A percentile compares a stretch with the other conserved stretches of the same genome.
phyloP scores from a whole-genome alignment of 2,888 invertebrate species.

The Siphlonurus alternatus region DNA sequence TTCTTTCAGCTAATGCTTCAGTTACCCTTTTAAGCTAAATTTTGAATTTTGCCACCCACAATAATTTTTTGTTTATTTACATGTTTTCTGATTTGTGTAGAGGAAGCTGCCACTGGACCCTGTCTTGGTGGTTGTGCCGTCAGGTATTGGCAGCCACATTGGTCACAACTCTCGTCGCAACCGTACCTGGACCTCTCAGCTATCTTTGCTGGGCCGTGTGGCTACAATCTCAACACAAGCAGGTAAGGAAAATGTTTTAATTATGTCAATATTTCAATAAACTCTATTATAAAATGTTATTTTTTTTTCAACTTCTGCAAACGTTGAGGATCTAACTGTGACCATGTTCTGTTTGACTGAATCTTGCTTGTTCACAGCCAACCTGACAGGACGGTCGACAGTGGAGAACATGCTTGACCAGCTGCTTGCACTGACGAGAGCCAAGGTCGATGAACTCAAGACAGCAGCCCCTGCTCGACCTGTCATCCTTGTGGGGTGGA shows the following conservation, averaged over 20 bases:
- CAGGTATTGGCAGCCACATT: constrained; percentile 22
- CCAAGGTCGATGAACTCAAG: constrained; percentile 52
- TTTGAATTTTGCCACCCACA: too few species aligned
- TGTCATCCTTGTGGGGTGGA: constrained; percentile 60
- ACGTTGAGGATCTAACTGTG: too few species aligned
- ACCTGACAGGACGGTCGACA: not conserved
- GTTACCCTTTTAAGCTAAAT: too few species aligned
- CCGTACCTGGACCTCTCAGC: constrained; percentile 50
- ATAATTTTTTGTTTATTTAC: too few species aligned
- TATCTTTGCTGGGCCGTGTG: constrained; percentile 49
- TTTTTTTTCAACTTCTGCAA: too few species aligned
- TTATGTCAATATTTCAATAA: constrained; percentile 2
- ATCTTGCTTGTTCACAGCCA: too few species aligned
- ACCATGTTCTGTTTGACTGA: too few species aligned
- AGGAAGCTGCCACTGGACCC: constrained; percentile 51
- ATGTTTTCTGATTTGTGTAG: too few species aligned
- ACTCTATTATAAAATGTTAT: constrained; percentile 13
- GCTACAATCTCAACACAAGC: constrained; percentile 40
- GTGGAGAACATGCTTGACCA: constrained; percentile 33
- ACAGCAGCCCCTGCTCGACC: constrained; percentile 47
- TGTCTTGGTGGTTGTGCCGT: constrained; percentile 44
- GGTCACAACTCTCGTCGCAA: constrained; percentile 34
- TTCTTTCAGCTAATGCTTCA: too few species aligned
- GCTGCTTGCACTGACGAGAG: constrained; percentile 44
- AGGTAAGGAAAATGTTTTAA: constrained; percentile 20